Percentiles rank a stretch among this genome's conserved stretches.
phyloP scores from a whole-genome alignment of 2,888 invertebrate genomes.

The Rhaphigaster nebulosa region DNA sequence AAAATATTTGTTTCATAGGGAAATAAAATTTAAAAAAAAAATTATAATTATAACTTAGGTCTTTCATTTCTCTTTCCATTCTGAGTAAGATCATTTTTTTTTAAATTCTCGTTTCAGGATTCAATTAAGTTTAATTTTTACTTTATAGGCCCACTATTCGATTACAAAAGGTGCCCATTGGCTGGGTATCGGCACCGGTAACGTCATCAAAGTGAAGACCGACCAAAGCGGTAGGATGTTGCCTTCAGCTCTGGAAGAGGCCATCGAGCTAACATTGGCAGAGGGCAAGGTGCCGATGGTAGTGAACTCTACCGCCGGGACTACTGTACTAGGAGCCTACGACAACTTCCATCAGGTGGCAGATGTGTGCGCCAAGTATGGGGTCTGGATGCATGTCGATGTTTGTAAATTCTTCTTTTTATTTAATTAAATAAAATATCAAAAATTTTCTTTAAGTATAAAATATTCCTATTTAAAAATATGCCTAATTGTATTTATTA shows the following conservation, averaged over 20 bases:
- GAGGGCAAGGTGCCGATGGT: constrained; percentile 76
- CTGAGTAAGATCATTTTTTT: too few species aligned
- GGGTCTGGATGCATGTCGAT: constrained; percentile 87
- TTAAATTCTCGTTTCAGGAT: too few species aligned
- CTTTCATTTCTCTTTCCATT: too few species aligned
- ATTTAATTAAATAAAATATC: not conserved
- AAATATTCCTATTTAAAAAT: too few species aligned
- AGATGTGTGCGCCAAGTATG: constrained; percentile 77
- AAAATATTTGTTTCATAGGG: too few species aligned
- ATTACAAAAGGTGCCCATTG: constrained; percentile 84
- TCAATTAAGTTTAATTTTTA: not conserved
- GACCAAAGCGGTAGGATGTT: constrained; percentile 80
- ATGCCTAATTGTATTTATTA: too few species aligned
- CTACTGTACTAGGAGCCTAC: constrained; percentile 87
- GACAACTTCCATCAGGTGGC: constrained; percentile 81
- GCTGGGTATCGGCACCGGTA: constrained; percentile 87
- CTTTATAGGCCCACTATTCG: constrained; percentile 81
- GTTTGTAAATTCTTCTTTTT: constrained; percentile 70
- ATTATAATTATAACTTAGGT: too few species aligned
- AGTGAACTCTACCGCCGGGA: constrained; percentile 83
- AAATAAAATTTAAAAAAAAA: too few species aligned
- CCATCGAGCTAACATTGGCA: constrained; percentile 71
- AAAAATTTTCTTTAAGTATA: too few species aligned
- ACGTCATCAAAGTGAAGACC: constrained; percentile 76
- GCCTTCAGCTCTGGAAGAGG: constrained; percentile 73